Evolutionary conservation across 2,113 vertebrate species (phyloP).

Genomic region (Hiodon alosoides): DNA sequence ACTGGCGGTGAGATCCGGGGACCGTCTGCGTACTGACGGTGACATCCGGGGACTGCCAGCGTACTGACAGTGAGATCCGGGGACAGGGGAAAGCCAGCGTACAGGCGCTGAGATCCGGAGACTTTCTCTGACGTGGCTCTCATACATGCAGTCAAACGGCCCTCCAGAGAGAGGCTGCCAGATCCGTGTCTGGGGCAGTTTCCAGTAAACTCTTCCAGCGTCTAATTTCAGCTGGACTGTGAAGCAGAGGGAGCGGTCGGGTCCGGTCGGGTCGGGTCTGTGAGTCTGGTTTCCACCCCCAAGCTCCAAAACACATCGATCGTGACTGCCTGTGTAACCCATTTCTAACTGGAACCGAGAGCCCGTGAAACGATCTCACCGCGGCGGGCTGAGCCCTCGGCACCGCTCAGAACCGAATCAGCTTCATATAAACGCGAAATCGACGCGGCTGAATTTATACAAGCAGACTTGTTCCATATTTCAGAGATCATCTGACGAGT

Average conservation of each 20-base stretch:
- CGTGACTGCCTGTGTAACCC: neutral
- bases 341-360: too few relatives aligned
- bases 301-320: neutral
- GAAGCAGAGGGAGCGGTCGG: neutral
- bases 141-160: neutral
- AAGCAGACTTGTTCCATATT: neutral
- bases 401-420: neutral
- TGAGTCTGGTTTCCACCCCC: too few relatives aligned
- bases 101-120: too few relatives aligned
- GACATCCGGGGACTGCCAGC: too few relatives aligned
- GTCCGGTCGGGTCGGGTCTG: neutral
- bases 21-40: too few relatives aligned
- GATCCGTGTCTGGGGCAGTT: constrained; percentile 2
- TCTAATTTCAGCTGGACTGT: neutral
- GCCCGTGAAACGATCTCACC: too few relatives aligned
- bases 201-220: constrained; percentile 6
- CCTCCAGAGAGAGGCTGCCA: neutral
- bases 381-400: too few relatives aligned
- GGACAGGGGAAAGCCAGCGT: too few relatives aligned
- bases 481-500: neutral
- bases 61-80: neutral
- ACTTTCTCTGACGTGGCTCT: neutral
- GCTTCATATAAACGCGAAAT: neutral
- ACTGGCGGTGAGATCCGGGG: too few relatives aligned
- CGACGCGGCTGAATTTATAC: neutral